Percentiles rank a stretch among this genome's conserved stretches.
phyloP scores from a whole-genome alignment of 2,797 vertebrate species.

The Holocentrus rufus region DNA sequence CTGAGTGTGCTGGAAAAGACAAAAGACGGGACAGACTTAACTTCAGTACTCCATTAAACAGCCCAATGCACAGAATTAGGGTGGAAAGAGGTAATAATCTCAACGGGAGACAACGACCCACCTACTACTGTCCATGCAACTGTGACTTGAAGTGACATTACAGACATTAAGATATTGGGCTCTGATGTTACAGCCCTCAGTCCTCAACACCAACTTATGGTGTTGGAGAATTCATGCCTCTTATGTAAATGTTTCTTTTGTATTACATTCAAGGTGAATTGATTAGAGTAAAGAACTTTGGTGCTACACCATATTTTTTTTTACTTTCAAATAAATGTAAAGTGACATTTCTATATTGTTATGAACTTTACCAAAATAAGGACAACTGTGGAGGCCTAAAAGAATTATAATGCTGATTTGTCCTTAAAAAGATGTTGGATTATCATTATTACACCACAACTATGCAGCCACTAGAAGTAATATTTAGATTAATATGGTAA shows the following conservation, averaged over 20 bases:
- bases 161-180: slow-evolving; percentile 15
- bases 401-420: background rate
- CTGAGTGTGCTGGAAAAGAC: slow-evolving; percentile 87
- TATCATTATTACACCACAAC: background rate
- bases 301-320: slow-evolving; percentile 37
- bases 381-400: background rate
- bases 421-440: background rate
- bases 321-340: slow-evolving; percentile 65
- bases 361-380: slow-evolving; percentile 19
- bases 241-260: slow-evolving; percentile 27
- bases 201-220: slow-evolving; percentile 1
- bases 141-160: slow-evolving; percentile 42
- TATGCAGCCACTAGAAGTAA: background rate
- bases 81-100: background rate
- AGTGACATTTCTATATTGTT: slow-evolving; percentile 44
- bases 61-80: slow-evolving; percentile 28
- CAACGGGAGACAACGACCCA: slow-evolving; percentile 23
- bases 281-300: slow-evolving; percentile 36
- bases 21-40: slow-evolving; percentile 89
- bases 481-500: slow-evolving; percentile 38
- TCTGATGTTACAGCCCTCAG: background rate
- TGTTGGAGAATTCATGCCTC: slow-evolving; percentile 17
- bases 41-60: slow-evolving; percentile 42
- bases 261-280: slow-evolving; percentile 17
- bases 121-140: slow-evolving; percentile 2